Base-by-base conservation (phyloP, 2,888 invertebrate species). In the Listrodromus nycthemerus region DNA sequence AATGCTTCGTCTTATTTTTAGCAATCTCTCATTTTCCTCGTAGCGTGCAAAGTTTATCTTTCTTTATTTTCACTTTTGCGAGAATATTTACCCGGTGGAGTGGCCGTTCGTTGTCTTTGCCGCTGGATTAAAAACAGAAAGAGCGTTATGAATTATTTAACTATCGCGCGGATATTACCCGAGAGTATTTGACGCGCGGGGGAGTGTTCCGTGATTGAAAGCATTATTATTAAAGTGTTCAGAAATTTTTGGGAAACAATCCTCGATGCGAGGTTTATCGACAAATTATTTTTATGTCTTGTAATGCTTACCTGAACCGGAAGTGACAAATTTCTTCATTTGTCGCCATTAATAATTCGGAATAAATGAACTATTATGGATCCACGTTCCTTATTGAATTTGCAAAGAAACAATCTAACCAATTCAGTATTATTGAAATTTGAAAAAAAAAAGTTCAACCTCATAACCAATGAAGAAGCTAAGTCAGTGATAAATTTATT, bases 101-200 rank as follows among this genome's bases (percentile, higher is more conserved):
- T 33, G 13, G 24, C 58, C 27, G 27, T 3, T 4, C 24, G 27
- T 27, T 24, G 5, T 27, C 13, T n/a, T 30, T 19, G 6, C n/a
- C 30, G 13, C 13, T 21, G 33, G 16, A 74, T 65, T 65, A 74
- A 74, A 74, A 74, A 74, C 30, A 10, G 10, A 63, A 61, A 33
- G 48, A 63, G 6, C 24, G 1, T n/a, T 6, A 73, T 74, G 74
- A 74, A 74, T 74, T 74, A 74, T 74, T 74, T 65, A 30, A n/a
- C 27, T 33, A 65, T 65, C 50, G 73, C 63, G 27, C 45, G 8
- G 7, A 37, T 48, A 48, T 21, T 48, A 16, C n/a, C 6, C 13
- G 55, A 37, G 73, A 30, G 48, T 74, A 37, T 61, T 73, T 24
- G 27, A 63, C 30, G 61, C 61, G 13, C 21, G 73, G 30, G n/a